Percentiles rank a stretch among this genome's conserved stretches.
Conservation (phyloP, 2,797 vertebrate genomes). For the Coracias cyanogaster region DNA sequence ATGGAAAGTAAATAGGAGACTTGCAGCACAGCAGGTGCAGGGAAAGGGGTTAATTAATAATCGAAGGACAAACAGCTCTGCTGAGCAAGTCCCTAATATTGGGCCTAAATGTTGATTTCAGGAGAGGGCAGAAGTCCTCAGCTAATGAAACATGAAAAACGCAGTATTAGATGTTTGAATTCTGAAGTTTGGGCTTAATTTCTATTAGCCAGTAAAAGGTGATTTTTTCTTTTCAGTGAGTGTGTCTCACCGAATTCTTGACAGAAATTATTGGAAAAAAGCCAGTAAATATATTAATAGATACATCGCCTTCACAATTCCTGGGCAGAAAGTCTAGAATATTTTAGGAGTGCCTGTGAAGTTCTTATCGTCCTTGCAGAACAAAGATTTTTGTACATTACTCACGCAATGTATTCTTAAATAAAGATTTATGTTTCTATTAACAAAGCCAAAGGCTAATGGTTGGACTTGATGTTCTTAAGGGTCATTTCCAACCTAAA, state of each 20-base stretch:
- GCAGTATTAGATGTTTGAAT: neutral
- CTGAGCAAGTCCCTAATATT: neutral
- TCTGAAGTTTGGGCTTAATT: neutral
- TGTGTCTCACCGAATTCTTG: accelerated
- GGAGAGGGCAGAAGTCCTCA: neutral
- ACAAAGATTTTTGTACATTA: neutral
- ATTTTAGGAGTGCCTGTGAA: neutral
- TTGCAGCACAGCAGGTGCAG: neutral
- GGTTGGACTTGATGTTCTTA: accelerated
- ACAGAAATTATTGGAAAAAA: neutral
- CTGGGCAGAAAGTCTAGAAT: neutral
- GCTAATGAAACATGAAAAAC: neutral
- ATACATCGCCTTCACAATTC: neutral
- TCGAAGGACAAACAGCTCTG: neutral
- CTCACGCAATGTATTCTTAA: neutral
- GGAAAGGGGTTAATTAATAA: conserved; percentile 27
- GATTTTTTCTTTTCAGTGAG: too few species aligned
- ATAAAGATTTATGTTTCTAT: neutral
- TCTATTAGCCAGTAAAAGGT: neutral
- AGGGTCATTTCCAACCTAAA: neutral
- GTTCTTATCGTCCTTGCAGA: neutral
- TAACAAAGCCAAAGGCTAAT: neutral
- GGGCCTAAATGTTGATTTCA: neutral
- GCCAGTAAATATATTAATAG: neutral
- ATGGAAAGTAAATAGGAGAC: neutral